These are phyloP conservation scores for Leptinotarsa texana DNA, from an alignment of 1,140 invertebrate species.

Conservation along the genomic window DNA sequence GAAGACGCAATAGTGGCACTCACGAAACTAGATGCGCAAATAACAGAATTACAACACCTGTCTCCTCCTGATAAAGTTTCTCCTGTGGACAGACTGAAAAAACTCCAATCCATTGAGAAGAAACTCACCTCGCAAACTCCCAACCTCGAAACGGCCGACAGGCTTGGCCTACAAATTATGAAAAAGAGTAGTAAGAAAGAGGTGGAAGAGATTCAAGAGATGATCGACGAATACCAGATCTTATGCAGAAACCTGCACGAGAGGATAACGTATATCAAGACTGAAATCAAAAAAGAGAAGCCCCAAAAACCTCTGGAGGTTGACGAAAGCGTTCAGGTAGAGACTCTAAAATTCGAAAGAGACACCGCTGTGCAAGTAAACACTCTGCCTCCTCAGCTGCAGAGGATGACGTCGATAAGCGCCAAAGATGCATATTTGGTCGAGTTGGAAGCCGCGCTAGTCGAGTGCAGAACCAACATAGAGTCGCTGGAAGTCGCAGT, in stretches of 20 bases:
- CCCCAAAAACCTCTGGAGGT: conserved; percentile 53
- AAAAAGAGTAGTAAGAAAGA: conserved; percentile 61
- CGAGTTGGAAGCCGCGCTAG: conserved; percentile 71
- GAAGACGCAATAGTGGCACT: conserved; percentile 70
- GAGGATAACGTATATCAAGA: conserved; percentile 59
- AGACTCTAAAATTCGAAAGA: conserved; percentile 74
- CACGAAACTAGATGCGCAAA: conserved; percentile 68
- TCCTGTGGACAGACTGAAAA: conserved; percentile 54
- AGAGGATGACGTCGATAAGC: conserved; percentile 67
- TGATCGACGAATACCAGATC: conserved; percentile 71
- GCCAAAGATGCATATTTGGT: conserved; percentile 78
- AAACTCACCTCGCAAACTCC: conserved; percentile 61
- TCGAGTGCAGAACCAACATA: conserved; percentile 64
- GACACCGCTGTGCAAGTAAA: conserved; percentile 79
- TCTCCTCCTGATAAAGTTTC: conserved; percentile 57
- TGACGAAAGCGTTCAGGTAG: conserved; percentile 69
- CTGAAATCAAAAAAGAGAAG: conserved; percentile 53
- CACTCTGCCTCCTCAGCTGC: conserved; percentile 64
- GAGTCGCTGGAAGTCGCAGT: conserved; percentile 62
- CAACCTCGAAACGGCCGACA: conserved; percentile 62
- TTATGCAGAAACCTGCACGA: conserved; percentile 67
- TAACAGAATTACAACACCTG: conserved; percentile 71
- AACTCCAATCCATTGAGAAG: conserved; percentile 61
- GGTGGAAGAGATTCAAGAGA: conserved; percentile 61
- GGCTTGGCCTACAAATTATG: conserved; percentile 65